Conservation (phyloP, 2,113 vertebrate species). For the Callospermophilus lateralis region DNA sequence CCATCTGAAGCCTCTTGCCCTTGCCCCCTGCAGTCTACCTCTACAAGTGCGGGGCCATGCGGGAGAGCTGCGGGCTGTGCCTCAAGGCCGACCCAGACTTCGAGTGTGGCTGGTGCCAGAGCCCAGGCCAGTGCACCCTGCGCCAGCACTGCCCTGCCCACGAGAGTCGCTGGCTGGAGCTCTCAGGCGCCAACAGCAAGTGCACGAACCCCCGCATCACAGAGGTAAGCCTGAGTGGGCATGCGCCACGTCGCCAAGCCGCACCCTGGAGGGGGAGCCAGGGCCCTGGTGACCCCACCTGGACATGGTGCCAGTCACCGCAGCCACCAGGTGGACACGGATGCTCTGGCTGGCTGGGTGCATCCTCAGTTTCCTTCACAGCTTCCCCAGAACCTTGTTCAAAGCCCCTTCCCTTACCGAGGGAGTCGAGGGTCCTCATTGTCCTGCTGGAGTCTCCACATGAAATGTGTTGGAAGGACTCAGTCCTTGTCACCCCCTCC, state of each 20-base stretch:
- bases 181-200: constrained; percentile 95
- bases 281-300: constrained; percentile 70
- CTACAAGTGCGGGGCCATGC: constrained; percentile 97
- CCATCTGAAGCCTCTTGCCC: accelerated
- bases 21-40: constrained; percentile 92
- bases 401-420: too few species aligned
- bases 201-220: constrained; percentile 98
- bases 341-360: accelerated
- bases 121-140: constrained; percentile 93
- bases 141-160: constrained; percentile 95
- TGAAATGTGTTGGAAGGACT: not conserved
- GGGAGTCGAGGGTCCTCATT: accelerated
- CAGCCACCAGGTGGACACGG: accelerated
- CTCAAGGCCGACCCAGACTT: constrained; percentile 97
- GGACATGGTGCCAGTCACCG: accelerated
- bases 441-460: accelerated
- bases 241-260: accelerated
- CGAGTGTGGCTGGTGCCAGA: constrained; percentile 97
- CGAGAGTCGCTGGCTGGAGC: constrained; percentile 95
- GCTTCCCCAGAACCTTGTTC: not conserved
- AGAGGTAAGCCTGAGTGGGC: constrained; percentile 88
- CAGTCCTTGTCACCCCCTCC: not conserved
- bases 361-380: not conserved
- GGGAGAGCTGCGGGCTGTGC: constrained; percentile 97
- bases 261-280: constrained; percentile 88